phyloP scores from a whole-genome alignment of 2,888 invertebrate species.

The Drosophila nr. perissopoda region DNA sequence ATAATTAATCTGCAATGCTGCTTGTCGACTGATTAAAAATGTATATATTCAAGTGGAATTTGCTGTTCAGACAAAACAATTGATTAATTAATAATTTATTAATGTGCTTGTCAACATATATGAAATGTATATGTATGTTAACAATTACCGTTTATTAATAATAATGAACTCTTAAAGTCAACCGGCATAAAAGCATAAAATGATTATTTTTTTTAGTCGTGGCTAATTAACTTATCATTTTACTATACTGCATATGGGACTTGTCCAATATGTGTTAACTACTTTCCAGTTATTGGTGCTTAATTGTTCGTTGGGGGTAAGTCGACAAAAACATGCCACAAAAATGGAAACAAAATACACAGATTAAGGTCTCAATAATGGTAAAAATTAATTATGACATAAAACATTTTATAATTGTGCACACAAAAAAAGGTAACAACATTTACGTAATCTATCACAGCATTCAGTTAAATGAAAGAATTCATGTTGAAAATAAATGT shows the following conservation, averaged over 20 bases:
- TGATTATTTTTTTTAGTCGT: constrained; percentile 20
- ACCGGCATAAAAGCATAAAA: not conserved
- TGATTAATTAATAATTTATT: not conserved
- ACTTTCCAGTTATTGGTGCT: constrained; percentile 9
- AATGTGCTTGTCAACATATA: not conserved
- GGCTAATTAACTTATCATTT: constrained; percentile 54
- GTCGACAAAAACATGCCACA: not conserved
- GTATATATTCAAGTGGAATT: not conserved
- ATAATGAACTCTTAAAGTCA: not conserved
- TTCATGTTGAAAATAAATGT: constrained; percentile 5
- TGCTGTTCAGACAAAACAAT: not conserved
- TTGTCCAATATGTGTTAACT: not conserved
- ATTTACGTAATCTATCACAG: constrained; percentile 25
- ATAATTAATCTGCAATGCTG: not conserved
- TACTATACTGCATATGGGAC: constrained; percentile 30
- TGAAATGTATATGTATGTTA: not conserved
- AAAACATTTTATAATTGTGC: constrained; percentile 17
- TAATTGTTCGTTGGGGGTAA: constrained; percentile 9
- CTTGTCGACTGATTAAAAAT: not conserved
- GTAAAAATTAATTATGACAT: constrained; percentile 61
- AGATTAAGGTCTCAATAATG: constrained; percentile 41
- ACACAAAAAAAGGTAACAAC: constrained; percentile 4
- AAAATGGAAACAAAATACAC: constrained; percentile 11
- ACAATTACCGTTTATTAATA: not conserved
- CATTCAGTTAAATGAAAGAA: constrained; percentile 4